These are phyloP conservation scores for Mirza zaza DNA, from an alignment of 2,113 vertebrate species.

Conservation along the genomic window DNA sequence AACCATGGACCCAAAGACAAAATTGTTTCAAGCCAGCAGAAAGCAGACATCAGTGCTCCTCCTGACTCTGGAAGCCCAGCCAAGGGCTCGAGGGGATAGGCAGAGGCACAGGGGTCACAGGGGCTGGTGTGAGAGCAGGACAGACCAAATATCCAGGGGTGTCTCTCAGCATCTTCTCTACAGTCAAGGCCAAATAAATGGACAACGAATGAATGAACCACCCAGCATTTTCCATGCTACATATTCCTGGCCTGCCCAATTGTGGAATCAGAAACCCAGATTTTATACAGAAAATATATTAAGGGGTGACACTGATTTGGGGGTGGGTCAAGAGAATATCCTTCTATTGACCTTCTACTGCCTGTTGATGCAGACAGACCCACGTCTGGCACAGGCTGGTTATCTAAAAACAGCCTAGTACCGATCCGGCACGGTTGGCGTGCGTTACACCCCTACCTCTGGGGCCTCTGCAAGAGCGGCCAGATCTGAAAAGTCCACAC, in stretches of 20 bases:
- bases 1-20: not conserved
- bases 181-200: not conserved
- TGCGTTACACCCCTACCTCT: fast-evolving
- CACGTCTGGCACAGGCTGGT: fast-evolving
- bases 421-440: fast-evolving
- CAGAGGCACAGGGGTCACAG: too few species aligned
- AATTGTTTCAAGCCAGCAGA: not conserved
- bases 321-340: not conserved
- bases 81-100: fast-evolving
- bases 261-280: not conserved
- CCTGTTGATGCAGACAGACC: too few species aligned
- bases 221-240: fast-evolving
- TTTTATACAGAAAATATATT: not conserved
- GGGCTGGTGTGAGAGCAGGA: not conserved
- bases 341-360: too few species aligned
- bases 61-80: not conserved
- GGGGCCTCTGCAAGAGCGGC: not conserved
- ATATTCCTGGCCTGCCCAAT: not conserved
- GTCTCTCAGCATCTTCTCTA: too few species aligned
- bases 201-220: too few species aligned
- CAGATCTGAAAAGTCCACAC: not conserved
- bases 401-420: not conserved
- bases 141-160: not conserved
- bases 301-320: not conserved
- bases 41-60: not conserved